Conservation (phyloP, 37 sponge, comb jelly and placozoan species). For the Cladorhizidae sp. region DNA sequence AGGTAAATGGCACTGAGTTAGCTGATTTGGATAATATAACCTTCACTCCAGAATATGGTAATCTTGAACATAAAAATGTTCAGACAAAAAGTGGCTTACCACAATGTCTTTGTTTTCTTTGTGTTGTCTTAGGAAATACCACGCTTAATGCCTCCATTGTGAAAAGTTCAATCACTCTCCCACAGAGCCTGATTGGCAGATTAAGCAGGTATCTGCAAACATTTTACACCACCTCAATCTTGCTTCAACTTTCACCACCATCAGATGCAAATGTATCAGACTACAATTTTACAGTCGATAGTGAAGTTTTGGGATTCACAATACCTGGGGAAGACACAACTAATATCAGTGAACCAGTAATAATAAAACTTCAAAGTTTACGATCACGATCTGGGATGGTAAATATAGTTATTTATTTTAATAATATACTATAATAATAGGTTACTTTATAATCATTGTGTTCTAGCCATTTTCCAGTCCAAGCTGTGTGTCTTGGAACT, state of each 20-base stretch:
- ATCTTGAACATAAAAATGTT: background rate
- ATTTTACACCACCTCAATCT: background rate
- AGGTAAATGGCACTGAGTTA: too few relatives aligned
- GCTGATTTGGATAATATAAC: too few relatives aligned
- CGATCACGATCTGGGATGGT: background rate
- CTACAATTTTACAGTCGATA: background rate
- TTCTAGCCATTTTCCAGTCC: slow-evolving; percentile 28
- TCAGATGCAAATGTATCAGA: background rate
- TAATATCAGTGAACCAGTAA: slow-evolving; percentile 12
- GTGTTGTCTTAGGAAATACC: background rate
- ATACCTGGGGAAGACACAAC: background rate
- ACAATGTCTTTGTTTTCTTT: background rate
- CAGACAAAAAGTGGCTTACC: background rate
- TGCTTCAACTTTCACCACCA: slow-evolving; percentile 13
- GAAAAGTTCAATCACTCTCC: slow-evolving; percentile 2
- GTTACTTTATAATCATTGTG: background rate
- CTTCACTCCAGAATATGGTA: background rate
- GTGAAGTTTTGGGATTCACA: slow-evolving; percentile 16
- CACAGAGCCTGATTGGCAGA: background rate
- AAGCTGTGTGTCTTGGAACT: slow-evolving; percentile 60
- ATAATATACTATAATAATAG: background rate
- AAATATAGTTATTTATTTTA: background rate
- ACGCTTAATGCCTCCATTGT: background rate
- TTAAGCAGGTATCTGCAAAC: background rate
- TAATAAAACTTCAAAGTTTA: slow-evolving; percentile 15